Evolutionary conservation across 2,888 invertebrate genomes (phyloP).

Genomic region (Marronus borbonicus): DNA sequence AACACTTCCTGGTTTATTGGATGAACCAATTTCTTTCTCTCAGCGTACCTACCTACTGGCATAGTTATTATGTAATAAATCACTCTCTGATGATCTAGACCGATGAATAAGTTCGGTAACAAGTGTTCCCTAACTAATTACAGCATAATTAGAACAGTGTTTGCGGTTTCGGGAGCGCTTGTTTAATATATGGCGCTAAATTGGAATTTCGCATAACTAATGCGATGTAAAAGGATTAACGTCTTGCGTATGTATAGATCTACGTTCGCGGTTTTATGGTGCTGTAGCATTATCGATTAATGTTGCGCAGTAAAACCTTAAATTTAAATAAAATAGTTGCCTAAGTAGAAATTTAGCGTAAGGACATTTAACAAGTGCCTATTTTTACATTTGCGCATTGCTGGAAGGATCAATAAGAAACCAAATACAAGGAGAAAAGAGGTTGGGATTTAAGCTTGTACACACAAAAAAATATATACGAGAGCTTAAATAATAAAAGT

Average conservation of each 20-base stretch:
- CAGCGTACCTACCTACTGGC: no score
- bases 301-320: no score
- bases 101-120: slow-evolving; percentile 18
- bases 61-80: slow-evolving; percentile 34
- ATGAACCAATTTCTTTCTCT: no score
- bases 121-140: slow-evolving; percentile 39
- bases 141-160: slow-evolving; percentile 33
- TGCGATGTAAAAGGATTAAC: slow-evolving; percentile 19
- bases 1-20: no score
- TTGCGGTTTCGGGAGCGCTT: slow-evolving; percentile 4
- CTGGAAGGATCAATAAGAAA: not conserved
- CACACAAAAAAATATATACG: no score
- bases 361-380: no score
- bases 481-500: no score
- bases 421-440: not conserved
- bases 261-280: not conserved
- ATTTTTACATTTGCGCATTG: no score
- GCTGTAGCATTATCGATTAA: not conserved
- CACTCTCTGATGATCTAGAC: not conserved
- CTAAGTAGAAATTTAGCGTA: no score
- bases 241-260: not conserved
- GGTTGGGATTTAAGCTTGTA: no score
- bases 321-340: no score
- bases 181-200: slow-evolving; percentile 28
- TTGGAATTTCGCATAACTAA: slow-evolving; percentile 39